Percentiles rank a stretch among this genome's conserved stretches.
Evolutionary conservation across 2,113 vertebrate species (phyloP).

Genomic region (Camelus bactrianus): DNA sequence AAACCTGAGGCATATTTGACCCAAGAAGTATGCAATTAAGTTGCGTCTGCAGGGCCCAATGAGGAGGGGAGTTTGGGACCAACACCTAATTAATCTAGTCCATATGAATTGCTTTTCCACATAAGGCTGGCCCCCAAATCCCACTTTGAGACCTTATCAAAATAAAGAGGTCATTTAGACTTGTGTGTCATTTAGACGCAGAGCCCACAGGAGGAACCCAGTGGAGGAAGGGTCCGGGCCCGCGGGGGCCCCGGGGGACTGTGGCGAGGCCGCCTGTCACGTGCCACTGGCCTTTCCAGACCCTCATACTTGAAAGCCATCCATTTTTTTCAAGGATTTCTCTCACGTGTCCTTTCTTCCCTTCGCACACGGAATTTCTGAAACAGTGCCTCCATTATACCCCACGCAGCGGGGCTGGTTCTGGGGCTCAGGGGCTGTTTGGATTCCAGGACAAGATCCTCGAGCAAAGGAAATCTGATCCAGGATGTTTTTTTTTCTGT

Average conservation of each 20-base stretch:
- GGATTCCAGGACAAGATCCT: slow-evolving; percentile 69
- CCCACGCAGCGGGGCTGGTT: not conserved
- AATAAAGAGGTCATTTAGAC: slow-evolving; percentile 66
- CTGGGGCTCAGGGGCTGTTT: slow-evolving; percentile 19
- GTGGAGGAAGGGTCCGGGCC: not conserved
- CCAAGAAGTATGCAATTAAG: not conserved
- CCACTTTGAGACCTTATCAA: slow-evolving; percentile 64
- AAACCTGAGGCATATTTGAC: not conserved
- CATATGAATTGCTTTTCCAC: slow-evolving; percentile 45
- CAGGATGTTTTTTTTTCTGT: slow-evolving; percentile 61
- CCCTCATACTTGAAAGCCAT: slow-evolving; percentile 28
- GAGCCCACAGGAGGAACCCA: not conserved
- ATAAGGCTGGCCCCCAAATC: not conserved
- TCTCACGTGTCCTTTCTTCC: slow-evolving; percentile 17
- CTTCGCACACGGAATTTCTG: not conserved
- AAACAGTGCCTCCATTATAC: slow-evolving; percentile 72
- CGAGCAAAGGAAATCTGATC: slow-evolving; percentile 71
- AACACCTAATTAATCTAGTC: slow-evolving; percentile 43
- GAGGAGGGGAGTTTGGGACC: slow-evolving; percentile 28
- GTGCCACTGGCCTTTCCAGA: not conserved
- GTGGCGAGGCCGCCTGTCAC: not conserved
- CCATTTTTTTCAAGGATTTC: slow-evolving; percentile 32
- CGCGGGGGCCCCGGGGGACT: not conserved
- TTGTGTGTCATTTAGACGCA: slow-evolving; percentile 43
- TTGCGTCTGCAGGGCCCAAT: not conserved